phyloP scores from a whole-genome alignment of 2,797 vertebrate genomes.

The Protosalanx chinensis region DNA sequence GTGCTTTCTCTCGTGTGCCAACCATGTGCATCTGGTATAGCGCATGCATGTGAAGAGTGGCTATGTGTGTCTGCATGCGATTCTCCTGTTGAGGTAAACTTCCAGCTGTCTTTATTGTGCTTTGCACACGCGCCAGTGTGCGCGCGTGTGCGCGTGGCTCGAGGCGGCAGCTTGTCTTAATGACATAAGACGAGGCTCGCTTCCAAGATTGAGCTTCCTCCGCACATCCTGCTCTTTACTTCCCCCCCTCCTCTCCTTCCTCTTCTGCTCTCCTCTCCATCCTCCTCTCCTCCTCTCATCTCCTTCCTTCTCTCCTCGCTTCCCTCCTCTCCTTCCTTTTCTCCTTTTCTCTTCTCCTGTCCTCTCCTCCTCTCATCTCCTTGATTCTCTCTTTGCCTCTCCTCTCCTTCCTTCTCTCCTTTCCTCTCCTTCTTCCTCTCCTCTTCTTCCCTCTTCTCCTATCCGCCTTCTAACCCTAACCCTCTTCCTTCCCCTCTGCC shows the following conservation, averaged over 20 bases:
- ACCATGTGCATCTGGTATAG: slow-evolving; percentile 22
- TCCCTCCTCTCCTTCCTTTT: slow-evolving; percentile 12
- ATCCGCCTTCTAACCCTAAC: background rate
- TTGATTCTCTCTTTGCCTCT: background rate
- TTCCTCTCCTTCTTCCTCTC: background rate
- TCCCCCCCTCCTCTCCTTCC: slow-evolving; percentile 27
- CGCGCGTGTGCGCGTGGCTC: slow-evolving; percentile 17
- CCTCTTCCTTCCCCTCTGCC: background rate
- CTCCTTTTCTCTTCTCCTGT: background rate
- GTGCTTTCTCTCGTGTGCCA: slow-evolving; percentile 10
- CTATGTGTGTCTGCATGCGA: slow-evolving; percentile 7
- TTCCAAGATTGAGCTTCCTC: slow-evolving; percentile 39
- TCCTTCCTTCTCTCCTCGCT: slow-evolving; percentile 24
- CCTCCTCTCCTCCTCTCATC: slow-evolving; percentile 11
- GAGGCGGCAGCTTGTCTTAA: slow-evolving; percentile 10
- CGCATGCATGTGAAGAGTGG: background rate
- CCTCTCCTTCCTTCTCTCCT: background rate
- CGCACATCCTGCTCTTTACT: slow-evolving; percentile 46
- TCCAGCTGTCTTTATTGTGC: no score
- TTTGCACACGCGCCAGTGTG: slow-evolving; percentile 18
- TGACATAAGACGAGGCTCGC: background rate
- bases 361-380: background rate
- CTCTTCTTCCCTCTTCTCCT: background rate
- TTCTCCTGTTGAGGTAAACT: background rate
- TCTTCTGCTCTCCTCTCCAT: slow-evolving; percentile 16